Conservation (phyloP, 2,888 invertebrate genomes). For the Dastarcus helophoroides region DNA sequence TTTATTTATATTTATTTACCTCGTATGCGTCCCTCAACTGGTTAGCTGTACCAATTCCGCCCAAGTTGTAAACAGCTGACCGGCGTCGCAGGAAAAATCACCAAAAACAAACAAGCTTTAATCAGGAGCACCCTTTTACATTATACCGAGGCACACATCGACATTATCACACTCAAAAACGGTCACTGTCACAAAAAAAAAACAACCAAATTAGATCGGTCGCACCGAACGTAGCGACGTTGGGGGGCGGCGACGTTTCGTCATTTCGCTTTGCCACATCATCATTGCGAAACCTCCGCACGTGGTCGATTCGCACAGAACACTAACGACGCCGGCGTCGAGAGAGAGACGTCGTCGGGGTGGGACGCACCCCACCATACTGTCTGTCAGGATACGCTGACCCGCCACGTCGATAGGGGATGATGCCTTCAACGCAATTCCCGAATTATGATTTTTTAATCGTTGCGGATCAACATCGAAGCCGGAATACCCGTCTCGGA, state of each 20-base stretch:
- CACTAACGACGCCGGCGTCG: constrained; percentile 22
- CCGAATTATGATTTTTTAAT: background rate
- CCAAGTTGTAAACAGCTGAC: too few relatives aligned
- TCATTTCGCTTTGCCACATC: constrained; percentile 11
- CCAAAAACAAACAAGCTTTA: too few relatives aligned
- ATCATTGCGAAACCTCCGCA: constrained; percentile 14
- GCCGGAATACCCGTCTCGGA: constrained; percentile 1
- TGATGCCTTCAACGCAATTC: background rate
- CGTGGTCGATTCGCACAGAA: constrained; percentile 21
- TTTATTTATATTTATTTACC: too few relatives aligned
- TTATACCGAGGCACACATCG: too few relatives aligned
- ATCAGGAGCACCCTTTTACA: too few relatives aligned
- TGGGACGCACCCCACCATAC: constrained; percentile 9
- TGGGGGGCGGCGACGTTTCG: constrained; percentile 16
- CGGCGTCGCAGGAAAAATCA: too few relatives aligned
- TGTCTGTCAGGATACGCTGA: constrained; percentile 7
- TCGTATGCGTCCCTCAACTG: too few relatives aligned
- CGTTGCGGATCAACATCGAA: background rate
- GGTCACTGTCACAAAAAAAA: too few relatives aligned
- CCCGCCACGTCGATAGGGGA: constrained; percentile 9
- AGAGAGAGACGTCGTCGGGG: constrained; percentile 21
- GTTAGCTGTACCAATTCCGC: too few relatives aligned
- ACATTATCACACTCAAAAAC: too few relatives aligned
- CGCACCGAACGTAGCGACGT: constrained; percentile 12
- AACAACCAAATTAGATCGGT: too few relatives aligned